A percentile compares a stretch with the other conserved stretches of the same genome.
These are phyloP conservation scores for Laupala kohalensis DNA, from an alignment of 1,140 invertebrate genomes.

Conservation along the genomic window DNA sequence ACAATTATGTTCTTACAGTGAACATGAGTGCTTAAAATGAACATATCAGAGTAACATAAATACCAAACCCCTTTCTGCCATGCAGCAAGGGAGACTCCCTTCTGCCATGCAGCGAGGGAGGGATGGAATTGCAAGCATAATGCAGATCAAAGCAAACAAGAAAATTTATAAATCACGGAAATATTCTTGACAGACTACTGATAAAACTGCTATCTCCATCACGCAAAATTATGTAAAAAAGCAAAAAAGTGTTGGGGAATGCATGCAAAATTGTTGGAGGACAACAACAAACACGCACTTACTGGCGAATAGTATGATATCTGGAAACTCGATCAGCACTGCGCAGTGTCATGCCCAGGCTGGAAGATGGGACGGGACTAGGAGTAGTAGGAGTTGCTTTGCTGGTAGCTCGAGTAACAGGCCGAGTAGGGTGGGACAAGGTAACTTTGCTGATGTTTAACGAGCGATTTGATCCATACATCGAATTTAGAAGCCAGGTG, in stretches of 20 bases:
- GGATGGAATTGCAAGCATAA: conserved; percentile 3
- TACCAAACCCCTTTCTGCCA: too few species aligned
- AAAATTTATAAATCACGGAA: conserved; percentile 15
- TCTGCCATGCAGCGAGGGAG: background rate
- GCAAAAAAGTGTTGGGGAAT: background rate
- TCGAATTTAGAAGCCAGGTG: conserved; percentile 11
- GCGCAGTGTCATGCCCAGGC: conserved; percentile 30
- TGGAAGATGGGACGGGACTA: conserved; percentile 23
- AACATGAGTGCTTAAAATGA: too few species aligned
- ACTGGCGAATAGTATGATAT: conserved; percentile 31
- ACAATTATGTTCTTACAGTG: too few species aligned
- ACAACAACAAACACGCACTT: conserved; percentile 22
- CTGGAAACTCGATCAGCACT: conserved; percentile 30
- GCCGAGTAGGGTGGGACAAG: conserved; percentile 10
- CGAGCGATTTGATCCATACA: conserved; percentile 12
- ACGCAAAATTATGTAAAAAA: background rate
- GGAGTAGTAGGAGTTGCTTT: conserved; percentile 24
- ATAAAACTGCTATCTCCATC: conserved; percentile 2
- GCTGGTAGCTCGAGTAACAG: conserved; percentile 6
- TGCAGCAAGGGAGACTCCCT: too few species aligned
- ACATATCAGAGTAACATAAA: too few species aligned
- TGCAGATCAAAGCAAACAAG: conserved; percentile 15
- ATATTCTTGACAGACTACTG: conserved; percentile 3
- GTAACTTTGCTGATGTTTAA: conserved; percentile 10
- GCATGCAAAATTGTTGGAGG: background rate